phyloP scores from a whole-genome alignment of 2,113 vertebrate genomes.

The Todiramphus chloris region DNA sequence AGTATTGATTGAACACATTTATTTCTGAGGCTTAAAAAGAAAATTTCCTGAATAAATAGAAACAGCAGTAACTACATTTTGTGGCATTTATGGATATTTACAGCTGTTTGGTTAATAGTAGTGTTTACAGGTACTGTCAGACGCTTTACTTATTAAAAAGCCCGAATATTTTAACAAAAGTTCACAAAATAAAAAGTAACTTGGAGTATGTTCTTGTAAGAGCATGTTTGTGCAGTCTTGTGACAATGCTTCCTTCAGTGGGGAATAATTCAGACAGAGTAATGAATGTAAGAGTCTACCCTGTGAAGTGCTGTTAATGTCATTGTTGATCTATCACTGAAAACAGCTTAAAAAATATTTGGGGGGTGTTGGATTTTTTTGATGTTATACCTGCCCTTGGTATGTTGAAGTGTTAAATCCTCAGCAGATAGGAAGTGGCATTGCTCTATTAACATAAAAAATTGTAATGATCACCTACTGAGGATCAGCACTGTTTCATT shows the following conservation, averaged over 20 bases:
- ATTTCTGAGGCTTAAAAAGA: conserved; percentile 46
- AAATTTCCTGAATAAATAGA: conserved; percentile 47
- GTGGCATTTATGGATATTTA: conserved; percentile 37
- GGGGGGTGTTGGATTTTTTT: not conserved
- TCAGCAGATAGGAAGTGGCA: not conserved
- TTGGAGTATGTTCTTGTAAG: not conserved
- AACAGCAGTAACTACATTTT: conserved; percentile 26
- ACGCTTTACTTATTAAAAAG: not conserved
- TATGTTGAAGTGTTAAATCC: not conserved
- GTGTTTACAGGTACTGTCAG: conserved; percentile 47
- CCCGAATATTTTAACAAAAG: conserved; percentile 13
- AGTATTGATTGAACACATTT: conserved; percentile 36
- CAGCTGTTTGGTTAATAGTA: conserved; percentile 32
- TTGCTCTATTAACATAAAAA: not conserved
- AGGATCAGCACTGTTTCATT: not conserved
- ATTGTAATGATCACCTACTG: not conserved
- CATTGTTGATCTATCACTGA: not conserved
- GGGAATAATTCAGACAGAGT: not conserved
- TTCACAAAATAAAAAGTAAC: not conserved
- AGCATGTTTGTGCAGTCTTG: not conserved
- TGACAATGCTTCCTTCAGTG: not conserved
- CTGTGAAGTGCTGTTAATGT: not conserved
- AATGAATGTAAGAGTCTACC: not conserved
- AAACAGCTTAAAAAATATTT: not conserved
- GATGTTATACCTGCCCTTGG: not conserved